Evolutionary conservation across 2,113 vertebrate genomes (phyloP), one percentile per base, ranked within the genome.

Genomic region (Leptocoma aspasia): DNA sequence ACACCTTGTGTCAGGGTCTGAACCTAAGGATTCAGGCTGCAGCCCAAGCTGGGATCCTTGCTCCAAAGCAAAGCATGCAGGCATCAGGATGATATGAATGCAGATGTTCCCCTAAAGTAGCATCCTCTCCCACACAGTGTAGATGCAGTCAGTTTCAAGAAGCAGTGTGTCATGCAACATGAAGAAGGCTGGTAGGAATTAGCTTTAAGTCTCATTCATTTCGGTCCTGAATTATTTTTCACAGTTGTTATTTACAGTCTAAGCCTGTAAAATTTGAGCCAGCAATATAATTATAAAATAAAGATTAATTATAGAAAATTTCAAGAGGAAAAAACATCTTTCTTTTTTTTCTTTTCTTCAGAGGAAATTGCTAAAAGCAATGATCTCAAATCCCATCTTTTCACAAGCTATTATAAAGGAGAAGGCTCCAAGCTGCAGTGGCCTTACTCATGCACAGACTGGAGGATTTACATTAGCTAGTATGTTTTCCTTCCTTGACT

Each of bases 221-320:
- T n/a, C 82, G 82, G 50, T 65, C 24, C 50, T 85, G 82, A 95
- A 94, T 92, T 94, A 49, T 87, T 92, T 86, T 93, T 73, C 89
- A 75, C 63, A 92, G 88, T 95, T 91, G 78, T 77, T 95, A 95
- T 96, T 96, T 96, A 91, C 93, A 94, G 54, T 96, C 47, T 93
- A 94, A 96, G 87, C 24, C 50, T 93, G 68, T 90, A 94, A 91
- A 92, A 93, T 71, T 90, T 95, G 68, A 94, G 60, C 92, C 90
- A 92, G 92, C 85, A 83, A 95, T 88, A 70, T 94, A 95, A 95
- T 97, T 97, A 96, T 95, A 75, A 91, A 63, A 94, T 94, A 93
- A 96, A 93, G 87, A 94, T 90, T 92, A 94, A 96, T 95, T 95
- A 96, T 35, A 94, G 79, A 93, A 95, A 73, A 93, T 86, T 66